A percentile compares a stretch with the other conserved stretches of the same genome.
These are phyloP conservation scores for Micromesistius poutassou DNA, from an alignment of 2,797 vertebrate species.

Conservation along the genomic window DNA sequence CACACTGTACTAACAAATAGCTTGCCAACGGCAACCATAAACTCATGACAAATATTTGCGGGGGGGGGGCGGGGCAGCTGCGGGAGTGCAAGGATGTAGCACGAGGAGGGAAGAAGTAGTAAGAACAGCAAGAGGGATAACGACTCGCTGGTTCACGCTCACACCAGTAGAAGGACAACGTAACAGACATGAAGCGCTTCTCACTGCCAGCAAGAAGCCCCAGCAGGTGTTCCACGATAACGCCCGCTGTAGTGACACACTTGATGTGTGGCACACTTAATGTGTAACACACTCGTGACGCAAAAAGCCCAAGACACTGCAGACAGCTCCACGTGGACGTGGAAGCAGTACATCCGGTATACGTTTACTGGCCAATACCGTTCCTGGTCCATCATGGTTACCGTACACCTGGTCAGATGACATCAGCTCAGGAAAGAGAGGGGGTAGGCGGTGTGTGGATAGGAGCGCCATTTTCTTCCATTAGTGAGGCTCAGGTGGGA, in stretches of 20 bases:
- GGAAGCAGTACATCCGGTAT: background rate
- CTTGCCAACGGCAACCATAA: background rate
- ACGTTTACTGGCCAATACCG: background rate
- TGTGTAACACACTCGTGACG: background rate
- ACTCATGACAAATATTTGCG: background rate
- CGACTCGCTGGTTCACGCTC: background rate
- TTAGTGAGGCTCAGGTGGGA: background rate
- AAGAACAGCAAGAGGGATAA: background rate
- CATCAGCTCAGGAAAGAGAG: background rate
- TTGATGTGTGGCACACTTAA: background rate
- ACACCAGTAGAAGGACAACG: background rate
- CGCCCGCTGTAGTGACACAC: background rate
- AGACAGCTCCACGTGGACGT: background rate
- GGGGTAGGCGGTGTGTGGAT: background rate
- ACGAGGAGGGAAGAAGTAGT: background rate
- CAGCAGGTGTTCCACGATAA: background rate
- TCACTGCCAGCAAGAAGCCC: background rate
- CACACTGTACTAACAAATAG: background rate
- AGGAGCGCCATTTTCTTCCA: background rate
- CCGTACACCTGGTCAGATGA: background rate
- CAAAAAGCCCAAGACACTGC: background rate
- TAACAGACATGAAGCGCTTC: background rate
- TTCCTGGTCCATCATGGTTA: background rate
- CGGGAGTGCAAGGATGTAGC: background rate
- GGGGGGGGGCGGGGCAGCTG: background rate